Conservation (phyloP, 2,113 vertebrate species). For the Anguilla rostrata region DNA sequence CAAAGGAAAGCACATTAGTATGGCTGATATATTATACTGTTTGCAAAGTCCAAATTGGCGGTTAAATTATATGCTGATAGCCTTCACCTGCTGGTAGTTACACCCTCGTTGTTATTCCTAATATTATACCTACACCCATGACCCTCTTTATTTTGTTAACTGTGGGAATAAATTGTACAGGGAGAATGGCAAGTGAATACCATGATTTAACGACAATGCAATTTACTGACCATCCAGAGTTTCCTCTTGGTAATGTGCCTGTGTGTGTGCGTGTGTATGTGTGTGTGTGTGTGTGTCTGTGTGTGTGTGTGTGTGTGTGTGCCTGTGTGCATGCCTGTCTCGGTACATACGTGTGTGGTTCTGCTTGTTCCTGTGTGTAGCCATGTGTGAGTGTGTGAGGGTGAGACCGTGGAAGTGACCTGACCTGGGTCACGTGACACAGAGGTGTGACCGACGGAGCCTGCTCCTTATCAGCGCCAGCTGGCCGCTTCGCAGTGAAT, state of each 20-base stretch:
- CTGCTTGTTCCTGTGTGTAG: too few relatives aligned
- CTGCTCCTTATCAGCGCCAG: conserved; percentile 18
- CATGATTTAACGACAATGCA: too few relatives aligned
- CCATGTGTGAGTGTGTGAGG: too few relatives aligned
- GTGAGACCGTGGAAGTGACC: neutral
- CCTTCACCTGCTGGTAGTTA: neutral
- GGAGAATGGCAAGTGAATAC: too few relatives aligned
- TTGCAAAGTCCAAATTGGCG: neutral
- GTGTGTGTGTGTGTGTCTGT: neutral
- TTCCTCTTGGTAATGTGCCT: neutral
- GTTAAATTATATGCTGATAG: neutral
- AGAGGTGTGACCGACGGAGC: conserved; percentile 17
- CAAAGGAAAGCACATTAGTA: neutral
- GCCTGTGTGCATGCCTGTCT: conserved; percentile 1
- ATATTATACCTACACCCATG: neutral
- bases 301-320: conserved; percentile 16
- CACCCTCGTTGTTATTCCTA: neutral
- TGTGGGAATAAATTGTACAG: too few relatives aligned
- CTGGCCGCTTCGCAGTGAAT: neutral
- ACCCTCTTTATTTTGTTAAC: neutral
- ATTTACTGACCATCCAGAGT: too few relatives aligned
- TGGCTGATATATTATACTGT: neutral
- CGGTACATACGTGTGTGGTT: conserved; percentile 9
- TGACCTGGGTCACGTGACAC: conserved; percentile 9
- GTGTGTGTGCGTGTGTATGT: neutral